These are phyloP conservation scores for Cephus runcator DNA, from an alignment of 2,888 invertebrate genomes.

Conservation along the genomic window DNA sequence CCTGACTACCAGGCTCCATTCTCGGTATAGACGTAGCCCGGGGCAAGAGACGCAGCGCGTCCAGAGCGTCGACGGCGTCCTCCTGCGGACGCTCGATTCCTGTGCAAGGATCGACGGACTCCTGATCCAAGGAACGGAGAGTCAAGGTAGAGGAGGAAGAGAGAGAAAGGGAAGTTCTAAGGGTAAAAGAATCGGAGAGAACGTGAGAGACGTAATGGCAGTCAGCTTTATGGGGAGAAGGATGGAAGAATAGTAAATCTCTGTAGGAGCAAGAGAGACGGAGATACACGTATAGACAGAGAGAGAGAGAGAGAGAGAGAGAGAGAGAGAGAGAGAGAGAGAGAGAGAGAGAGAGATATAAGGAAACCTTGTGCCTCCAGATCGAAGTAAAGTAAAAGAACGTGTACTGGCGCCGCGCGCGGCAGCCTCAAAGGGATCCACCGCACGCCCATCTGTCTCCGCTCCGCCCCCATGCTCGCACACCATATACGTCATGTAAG, in stretches of 20 bases:
- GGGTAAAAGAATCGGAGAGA: not conserved
- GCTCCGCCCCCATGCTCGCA: slow-evolving; percentile 64
- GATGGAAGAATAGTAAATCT: slow-evolving; percentile 12
- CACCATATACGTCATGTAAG: slow-evolving; percentile 60
- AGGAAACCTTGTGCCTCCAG: slow-evolving; percentile 28
- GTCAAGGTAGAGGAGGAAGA: not conserved
- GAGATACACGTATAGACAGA: slow-evolving; percentile 5
- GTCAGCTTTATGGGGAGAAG: slow-evolving; percentile 7
- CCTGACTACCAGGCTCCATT: slow-evolving; percentile 48
- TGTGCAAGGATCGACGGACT: slow-evolving; percentile 15
- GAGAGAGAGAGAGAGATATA: slow-evolving; percentile 9
- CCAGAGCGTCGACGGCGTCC: slow-evolving; percentile 12
- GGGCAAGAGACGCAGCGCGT: slow-evolving; percentile 34
- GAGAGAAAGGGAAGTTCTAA: slow-evolving; percentile 8
- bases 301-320: slow-evolving; percentile 15
- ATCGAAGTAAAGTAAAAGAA: slow-evolving; percentile 13
- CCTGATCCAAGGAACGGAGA: slow-evolving; percentile 3
- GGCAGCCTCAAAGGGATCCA: slow-evolving; percentile 65
- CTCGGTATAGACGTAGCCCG: slow-evolving; percentile 44
- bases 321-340: slow-evolving; percentile 24
- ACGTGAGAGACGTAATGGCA: not conserved
- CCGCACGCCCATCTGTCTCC: slow-evolving; percentile 66
- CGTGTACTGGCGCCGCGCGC: slow-evolving; percentile 62
- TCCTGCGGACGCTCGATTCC: slow-evolving; percentile 14
- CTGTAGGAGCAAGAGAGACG: slow-evolving; percentile 18